A percentile compares a stretch with the other conserved stretches of the same genome.
phyloP scores from a whole-genome alignment of 2,113 vertebrate genomes.

The Gavia stellata region DNA sequence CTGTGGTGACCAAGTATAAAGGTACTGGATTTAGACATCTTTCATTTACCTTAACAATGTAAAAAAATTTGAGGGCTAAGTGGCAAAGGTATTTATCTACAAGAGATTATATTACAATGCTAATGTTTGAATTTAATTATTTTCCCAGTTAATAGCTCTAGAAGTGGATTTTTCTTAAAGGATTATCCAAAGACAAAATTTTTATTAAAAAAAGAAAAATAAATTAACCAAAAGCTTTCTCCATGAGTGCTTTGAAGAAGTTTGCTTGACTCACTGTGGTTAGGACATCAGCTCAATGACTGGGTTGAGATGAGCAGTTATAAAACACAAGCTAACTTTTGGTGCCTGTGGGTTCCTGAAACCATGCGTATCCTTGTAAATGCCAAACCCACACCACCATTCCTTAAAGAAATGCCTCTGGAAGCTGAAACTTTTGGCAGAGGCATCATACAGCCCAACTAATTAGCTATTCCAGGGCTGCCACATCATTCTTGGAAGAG shows the following conservation, averaged over 20 bases:
- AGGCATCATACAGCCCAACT: conserved; percentile 27
- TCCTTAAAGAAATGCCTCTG: conserved; percentile 60
- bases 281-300: conserved; percentile 19
- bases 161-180: background rate
- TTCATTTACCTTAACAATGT: background rate
- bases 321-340: conserved; percentile 46
- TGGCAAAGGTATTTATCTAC: background rate
- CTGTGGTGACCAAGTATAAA: conserved; percentile 94
- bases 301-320: conserved; percentile 53
- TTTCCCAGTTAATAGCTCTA: background rate
- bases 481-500: conserved; percentile 64
- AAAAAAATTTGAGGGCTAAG: background rate
- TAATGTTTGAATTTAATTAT: background rate
- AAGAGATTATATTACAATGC: background rate
- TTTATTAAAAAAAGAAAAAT: background rate
- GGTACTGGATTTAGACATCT: conserved; percentile 71
- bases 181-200: background rate
- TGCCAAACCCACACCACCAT: conserved; percentile 54
- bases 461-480: conserved; percentile 54
- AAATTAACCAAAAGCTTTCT: conserved; percentile 39
- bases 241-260: conserved; percentile 31
- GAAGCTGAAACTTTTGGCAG: conserved; percentile 56
- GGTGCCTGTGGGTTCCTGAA: conserved; percentile 60
- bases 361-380: conserved; percentile 44
- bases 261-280: conserved; percentile 47